Base-by-base conservation (phyloP, 2,113 vertebrate genomes). In the Mormoops blainvillei region DNA sequence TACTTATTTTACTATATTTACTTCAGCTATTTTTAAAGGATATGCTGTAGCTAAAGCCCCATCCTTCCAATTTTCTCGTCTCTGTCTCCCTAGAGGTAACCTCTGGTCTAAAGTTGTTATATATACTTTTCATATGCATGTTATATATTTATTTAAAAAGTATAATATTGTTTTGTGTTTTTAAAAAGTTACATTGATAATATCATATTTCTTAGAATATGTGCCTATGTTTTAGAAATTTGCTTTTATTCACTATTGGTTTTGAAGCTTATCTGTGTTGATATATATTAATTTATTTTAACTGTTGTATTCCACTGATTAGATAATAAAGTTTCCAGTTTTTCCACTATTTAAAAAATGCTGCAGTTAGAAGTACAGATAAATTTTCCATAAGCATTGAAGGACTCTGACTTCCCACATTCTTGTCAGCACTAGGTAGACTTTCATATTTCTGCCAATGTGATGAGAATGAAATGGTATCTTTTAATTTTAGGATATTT, bases 291-390 rank as follows among this genome's bases (percentile, higher is more conserved):
- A 67, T 67, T 89, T 19, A 63, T 86, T 94, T 94, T 76, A 93
- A 71, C 18, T 63, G 33, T 28, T 76, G 0, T 43, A 9, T 81
- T 82, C 31, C 20, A 41, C 48, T 89, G 14, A 92, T 88, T 87
- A 33, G 12, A 90, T 45, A 92, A 56, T 84, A 78, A 48, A 36
- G 4, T 87, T 85, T 85, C 33, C 38, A 83, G 68, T 50, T 91
- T 88, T 91, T 61, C 22, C 54, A 52, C 22, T 89, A 58, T 73
- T 65, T 48, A 73, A 92, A 83, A 74, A 78, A 76, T 63, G 6
- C 31, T 91, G 36, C 54, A 93, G 19, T 61, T 93, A 85, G 76
- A 90, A 90, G 41, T 94, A 77, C 48, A 95, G 76, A 65, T 94
- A 70, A 16, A 45, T 83, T 92, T 89, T 87, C 73, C 52, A 10